These are phyloP conservation scores for Dipodomys spectabilis DNA, from an alignment of 2,113 vertebrate genomes.

Conservation along the genomic window DNA sequence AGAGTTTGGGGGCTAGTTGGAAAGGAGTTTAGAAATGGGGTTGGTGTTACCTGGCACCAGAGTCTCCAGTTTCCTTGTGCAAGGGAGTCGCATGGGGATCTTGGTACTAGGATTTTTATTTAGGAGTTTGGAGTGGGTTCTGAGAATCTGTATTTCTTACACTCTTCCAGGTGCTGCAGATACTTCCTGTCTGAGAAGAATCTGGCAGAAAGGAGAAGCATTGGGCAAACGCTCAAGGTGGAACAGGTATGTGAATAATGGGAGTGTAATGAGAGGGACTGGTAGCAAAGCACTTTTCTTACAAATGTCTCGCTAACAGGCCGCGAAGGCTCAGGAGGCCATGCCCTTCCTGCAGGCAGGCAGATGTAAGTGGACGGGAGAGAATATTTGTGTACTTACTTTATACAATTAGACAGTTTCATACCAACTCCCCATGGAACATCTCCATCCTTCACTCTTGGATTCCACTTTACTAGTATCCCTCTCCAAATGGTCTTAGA, in stretches of 20 bases:
- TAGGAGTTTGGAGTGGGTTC: neutral
- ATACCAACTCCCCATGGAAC: neutral
- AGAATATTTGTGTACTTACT: neutral
- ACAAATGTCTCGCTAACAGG: neutral
- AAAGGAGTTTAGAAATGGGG: neutral
- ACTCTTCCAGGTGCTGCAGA: neutral
- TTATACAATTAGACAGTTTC: neutral
- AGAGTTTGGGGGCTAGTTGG: neutral
- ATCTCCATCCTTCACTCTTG: neutral
- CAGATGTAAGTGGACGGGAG: neutral
- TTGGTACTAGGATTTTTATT: neutral
- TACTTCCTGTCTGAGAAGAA: neutral
- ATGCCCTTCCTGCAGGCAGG: neutral
- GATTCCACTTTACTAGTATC: neutral
- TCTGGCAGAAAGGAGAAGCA: conserved; percentile 10
- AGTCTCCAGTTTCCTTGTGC: neutral
- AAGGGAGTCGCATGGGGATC: neutral
- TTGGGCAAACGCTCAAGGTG: neutral
- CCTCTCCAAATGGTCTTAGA: neutral
- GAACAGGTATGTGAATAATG: neutral
- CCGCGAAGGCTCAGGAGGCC: neutral
- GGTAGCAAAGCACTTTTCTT: neutral
- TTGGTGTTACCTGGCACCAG: neutral
- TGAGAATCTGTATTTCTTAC: neutral
- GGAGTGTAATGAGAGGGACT: no score